Base-by-base conservation (phyloP, 2,797 vertebrate genomes). In the Sebastes steindachneri region DNA sequence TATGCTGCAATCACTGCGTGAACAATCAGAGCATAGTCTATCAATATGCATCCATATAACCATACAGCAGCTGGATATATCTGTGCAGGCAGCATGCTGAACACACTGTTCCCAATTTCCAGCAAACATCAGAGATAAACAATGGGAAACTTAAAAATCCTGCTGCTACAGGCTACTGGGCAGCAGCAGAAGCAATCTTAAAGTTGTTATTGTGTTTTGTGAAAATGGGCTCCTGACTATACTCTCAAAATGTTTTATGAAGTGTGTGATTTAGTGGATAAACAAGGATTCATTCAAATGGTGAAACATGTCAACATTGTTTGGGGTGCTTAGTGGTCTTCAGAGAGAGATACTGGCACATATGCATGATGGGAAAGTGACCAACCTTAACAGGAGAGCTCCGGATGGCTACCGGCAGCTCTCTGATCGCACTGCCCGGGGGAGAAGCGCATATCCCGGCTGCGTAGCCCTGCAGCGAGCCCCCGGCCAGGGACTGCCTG, bases 331-430 rank as follows among this genome's bases (percentile, higher is more conserved):
- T 21, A 15, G 4, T 23, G 41, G 25, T 68, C 26, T 66, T 23
- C 1, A 19, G 31, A 33, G 26, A 35, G 7, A 66, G 23, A 75
- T 5, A 35, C 21, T 26, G 28, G 14, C 28, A 28, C 37, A 66
- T 10, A 31, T 3, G 73, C 17, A 82, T 58, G 23, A 28, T 37
- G 35, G 71, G 48, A 48, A 55, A 75, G 81, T 84, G 5, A 91
- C 94, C 64, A 71, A 96, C 96, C 96, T 97, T 96, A 26, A 95
- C 96, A 12, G 96, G 95, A 37, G 96, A 96, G 91, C 92, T 96
- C 90, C 95, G 83, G 75, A 91, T 93, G 90, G 93, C 93, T 4
- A 91, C 92, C 63, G 96, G 94, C 81, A 95, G 88, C 79, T 96
- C 96, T 80, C 95, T 93, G 81, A 86, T 86, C 21, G 92, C 94